A percentile compares a stretch with the other conserved stretches of the same genome.
phyloP scores from a whole-genome alignment of 2,888 invertebrate species.

The Leptopilina drosophilae region DNA sequence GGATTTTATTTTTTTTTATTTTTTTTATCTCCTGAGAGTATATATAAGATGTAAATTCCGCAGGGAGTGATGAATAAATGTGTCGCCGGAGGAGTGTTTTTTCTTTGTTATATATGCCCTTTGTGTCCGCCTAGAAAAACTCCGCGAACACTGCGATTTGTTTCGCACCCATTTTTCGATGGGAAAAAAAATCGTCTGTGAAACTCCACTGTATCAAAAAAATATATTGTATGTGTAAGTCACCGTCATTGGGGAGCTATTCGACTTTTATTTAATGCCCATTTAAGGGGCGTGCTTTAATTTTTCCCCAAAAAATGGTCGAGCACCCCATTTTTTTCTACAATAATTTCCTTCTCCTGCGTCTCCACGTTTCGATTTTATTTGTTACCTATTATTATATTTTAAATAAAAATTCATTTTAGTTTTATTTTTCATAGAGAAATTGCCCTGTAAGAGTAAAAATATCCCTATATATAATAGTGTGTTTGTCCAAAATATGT shows the following conservation, averaged over 20 bases:
- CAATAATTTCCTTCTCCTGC: neutral
- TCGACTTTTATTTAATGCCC: constrained; percentile 66
- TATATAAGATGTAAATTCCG: constrained; percentile 39
- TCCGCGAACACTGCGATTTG: constrained; percentile 63
- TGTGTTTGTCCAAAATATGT: neutral
- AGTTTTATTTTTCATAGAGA: too few relatives aligned
- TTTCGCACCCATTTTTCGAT: constrained; percentile 56
- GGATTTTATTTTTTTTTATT: too few relatives aligned
- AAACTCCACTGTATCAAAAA: constrained; percentile 41
- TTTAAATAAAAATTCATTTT: too few relatives aligned
- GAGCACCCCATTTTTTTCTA: neutral
- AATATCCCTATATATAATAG: neutral
- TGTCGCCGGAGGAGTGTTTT: constrained; percentile 59
- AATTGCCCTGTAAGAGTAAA: too few relatives aligned
- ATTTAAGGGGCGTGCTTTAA: constrained; percentile 60
- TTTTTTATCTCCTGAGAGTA: constrained; percentile 43
- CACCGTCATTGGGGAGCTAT: constrained; percentile 68
- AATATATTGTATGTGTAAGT: constrained; percentile 47
- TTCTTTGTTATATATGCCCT: constrained; percentile 53
- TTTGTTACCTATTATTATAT: too few relatives aligned
- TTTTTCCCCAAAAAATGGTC: constrained; percentile 50
- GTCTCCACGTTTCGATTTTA: neutral
- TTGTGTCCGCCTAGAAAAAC: constrained; percentile 45
- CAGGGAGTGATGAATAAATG: constrained; percentile 61
- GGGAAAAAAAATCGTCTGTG: constrained; percentile 30